phyloP scores from a whole-genome alignment of 1,140 invertebrate species.

The Coboldia fuscipes region DNA sequence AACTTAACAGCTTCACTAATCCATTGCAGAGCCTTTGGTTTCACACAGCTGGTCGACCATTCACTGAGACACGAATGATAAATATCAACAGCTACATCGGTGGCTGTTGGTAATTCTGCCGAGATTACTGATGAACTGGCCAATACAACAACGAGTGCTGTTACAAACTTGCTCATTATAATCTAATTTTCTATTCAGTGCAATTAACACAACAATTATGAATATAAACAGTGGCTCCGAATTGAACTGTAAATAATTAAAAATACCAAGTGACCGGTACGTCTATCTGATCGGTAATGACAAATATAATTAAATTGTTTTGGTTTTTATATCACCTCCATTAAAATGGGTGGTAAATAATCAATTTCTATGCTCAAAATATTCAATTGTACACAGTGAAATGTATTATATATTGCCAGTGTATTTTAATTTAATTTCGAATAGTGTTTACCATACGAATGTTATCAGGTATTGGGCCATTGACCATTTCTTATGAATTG shows the following conservation, averaged over 20 bases:
- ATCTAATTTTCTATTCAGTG: background rate
- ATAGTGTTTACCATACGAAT: too few species aligned
- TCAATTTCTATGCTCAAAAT: background rate
- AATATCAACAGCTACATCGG: constrained; percentile 32
- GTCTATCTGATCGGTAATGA: background rate
- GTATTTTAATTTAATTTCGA: too few species aligned
- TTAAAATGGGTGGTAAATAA: background rate
- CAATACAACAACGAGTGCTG: background rate
- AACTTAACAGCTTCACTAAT: constrained; percentile 38
- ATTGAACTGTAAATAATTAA: too few species aligned
- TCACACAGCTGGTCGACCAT: constrained; percentile 42
- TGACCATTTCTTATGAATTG: too few species aligned
- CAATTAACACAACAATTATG: background rate
- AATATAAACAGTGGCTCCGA: too few species aligned
- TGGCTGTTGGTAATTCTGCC: constrained; percentile 17
- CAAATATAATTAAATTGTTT: background rate
- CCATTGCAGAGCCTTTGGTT: constrained; percentile 52
- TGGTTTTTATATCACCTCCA: constrained; percentile 1
- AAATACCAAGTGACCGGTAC: background rate
- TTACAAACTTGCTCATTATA: background rate
- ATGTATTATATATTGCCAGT: background rate
- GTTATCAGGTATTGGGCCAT: too few species aligned
- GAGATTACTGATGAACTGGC: background rate
- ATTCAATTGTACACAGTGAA: background rate
- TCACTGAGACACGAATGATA: constrained; percentile 38